A percentile compares a stretch with the other conserved stretches of the same genome.
phyloP scores from a whole-genome alignment of 1,140 invertebrate species.

The Cylas formicarius region DNA sequence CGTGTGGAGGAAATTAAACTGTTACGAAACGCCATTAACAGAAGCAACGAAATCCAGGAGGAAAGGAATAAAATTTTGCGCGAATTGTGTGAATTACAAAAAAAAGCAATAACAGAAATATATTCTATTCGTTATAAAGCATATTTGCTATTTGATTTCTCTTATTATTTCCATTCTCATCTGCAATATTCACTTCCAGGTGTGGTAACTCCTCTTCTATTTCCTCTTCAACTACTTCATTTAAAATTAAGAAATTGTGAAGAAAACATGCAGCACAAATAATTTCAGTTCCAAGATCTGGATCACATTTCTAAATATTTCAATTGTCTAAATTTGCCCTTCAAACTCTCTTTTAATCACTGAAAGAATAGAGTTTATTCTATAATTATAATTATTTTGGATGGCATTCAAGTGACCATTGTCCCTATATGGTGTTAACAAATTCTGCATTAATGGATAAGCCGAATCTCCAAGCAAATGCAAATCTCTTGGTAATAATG shows the following conservation, averaged over 20 bases:
- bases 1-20: too few species aligned
- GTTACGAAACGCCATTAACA: too few species aligned
- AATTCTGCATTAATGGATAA: conserved; percentile 14
- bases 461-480: conserved; percentile 13
- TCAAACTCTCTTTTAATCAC: background rate
- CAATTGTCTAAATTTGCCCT: conserved; percentile 1
- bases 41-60: too few species aligned
- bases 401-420: conserved; percentile 12
- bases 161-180: too few species aligned
- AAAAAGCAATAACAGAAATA: too few species aligned
- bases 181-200: too few species aligned
- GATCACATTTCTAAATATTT: conserved; percentile 1
- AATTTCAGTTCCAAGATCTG: conserved; percentile 1
- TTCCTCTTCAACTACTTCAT: too few species aligned
- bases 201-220: too few species aligned
- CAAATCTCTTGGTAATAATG: conserved; percentile 1
- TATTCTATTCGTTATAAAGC: too few species aligned
- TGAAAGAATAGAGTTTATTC: conserved; percentile 4
- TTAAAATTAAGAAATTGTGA: background rate
- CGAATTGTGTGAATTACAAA: too few species aligned
- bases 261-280: conserved; percentile 1
- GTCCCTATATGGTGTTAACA: conserved; percentile 11
- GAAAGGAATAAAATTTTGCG: too few species aligned
- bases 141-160: too few species aligned
- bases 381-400: conserved; percentile 9